These are phyloP conservation scores for Drosophila affinis DNA, from an alignment of 2,888 invertebrate species.

Conservation along the genomic window DNA sequence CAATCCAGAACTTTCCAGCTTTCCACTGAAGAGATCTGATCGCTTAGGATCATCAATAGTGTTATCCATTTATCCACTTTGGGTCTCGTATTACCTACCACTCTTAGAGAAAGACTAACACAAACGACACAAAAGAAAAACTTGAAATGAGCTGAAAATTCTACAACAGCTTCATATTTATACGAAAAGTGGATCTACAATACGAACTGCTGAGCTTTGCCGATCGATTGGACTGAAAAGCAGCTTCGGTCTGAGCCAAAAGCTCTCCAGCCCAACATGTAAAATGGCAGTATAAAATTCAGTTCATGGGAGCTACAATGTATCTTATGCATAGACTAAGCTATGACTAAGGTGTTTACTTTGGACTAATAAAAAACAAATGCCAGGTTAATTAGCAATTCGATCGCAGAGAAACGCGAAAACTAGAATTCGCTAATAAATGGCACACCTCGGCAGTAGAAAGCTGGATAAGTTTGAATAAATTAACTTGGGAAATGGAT, in stretches of 20 bases:
- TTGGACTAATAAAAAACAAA: slow-evolving; percentile 29
- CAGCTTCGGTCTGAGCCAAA: slow-evolving; percentile 12
- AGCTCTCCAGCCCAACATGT: slow-evolving; percentile 26
- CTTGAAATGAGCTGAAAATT: slow-evolving; percentile 75
- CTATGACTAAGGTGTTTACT: slow-evolving; percentile 51
- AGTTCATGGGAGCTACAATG: slow-evolving; percentile 4
- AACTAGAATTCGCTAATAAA: slow-evolving; percentile 36
- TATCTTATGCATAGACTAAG: background rate
- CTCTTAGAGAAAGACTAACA: slow-evolving; percentile 33
- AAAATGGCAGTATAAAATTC: slow-evolving; percentile 24
- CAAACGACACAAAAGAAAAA: slow-evolving; percentile 59
- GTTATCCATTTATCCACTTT: background rate
- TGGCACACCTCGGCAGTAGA: slow-evolving; percentile 29
- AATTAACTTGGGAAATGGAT: background rate
- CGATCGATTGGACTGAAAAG: slow-evolving; percentile 25
- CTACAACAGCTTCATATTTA: slow-evolving; percentile 68
- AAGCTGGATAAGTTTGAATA: slow-evolving; percentile 13
- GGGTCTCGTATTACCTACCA: slow-evolving; percentile 50
- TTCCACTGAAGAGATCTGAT: background rate
- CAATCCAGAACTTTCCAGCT: background rate
- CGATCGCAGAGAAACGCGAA: slow-evolving; percentile 5
- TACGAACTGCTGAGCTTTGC: slow-evolving; percentile 46
- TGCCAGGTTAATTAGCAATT: slow-evolving; percentile 51
- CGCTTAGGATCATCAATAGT: background rate
- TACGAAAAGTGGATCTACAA: slow-evolving; percentile 49